Evolutionary conservation across 2,888 invertebrate genomes (phyloP).

Genomic region (Drosophila anomalata): DNA sequence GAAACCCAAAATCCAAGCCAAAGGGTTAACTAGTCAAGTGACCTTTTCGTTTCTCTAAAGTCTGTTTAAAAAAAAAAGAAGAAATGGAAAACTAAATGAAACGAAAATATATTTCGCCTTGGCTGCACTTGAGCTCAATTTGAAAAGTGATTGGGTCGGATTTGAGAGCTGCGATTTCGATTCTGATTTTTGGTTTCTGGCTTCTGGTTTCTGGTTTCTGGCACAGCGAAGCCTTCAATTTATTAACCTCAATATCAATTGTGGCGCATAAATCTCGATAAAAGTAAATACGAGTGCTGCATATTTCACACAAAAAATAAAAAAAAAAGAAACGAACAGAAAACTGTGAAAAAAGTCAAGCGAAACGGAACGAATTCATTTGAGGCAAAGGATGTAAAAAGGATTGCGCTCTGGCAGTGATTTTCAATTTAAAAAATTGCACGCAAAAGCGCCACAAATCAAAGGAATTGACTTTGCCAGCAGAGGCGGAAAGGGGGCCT

Average conservation of each 20-base stretch:
- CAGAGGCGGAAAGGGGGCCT: slow-evolving; percentile 16
- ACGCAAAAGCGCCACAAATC: slow-evolving; percentile 81
- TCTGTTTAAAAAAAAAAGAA: slow-evolving; percentile 22
- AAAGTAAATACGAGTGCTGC: slow-evolving; percentile 75
- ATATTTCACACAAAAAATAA: slow-evolving; percentile 57
- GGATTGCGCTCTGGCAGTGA: slow-evolving; percentile 73
- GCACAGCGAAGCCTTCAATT: slow-evolving; percentile 66
- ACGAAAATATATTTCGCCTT: slow-evolving; percentile 45
- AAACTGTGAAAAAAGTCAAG: slow-evolving; percentile 22
- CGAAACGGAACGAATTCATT: slow-evolving; percentile 69
- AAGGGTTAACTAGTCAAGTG: slow-evolving; percentile 69
- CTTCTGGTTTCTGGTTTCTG: slow-evolving; percentile 33
- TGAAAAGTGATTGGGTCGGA: slow-evolving; percentile 42
- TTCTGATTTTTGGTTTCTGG: slow-evolving; percentile 13
- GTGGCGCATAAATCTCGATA: slow-evolving; percentile 75
- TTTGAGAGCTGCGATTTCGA: slow-evolving; percentile 9
- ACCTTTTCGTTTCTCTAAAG: slow-evolving; percentile 48
- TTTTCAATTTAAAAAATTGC: slow-evolving; percentile 79
- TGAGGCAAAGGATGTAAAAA: slow-evolving; percentile 67
- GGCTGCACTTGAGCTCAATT: slow-evolving; percentile 75
- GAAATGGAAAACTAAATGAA: neutral
- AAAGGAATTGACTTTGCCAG: slow-evolving; percentile 76
- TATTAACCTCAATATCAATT: slow-evolving; percentile 78
- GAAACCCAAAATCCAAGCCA: slow-evolving; percentile 54
- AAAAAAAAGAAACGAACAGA: slow-evolving; percentile 13